Percentiles rank a stretch among this genome's conserved stretches.
Evolutionary conservation across 2,797 vertebrate genomes (phyloP).

Genomic region (Xenops minutus): DNA sequence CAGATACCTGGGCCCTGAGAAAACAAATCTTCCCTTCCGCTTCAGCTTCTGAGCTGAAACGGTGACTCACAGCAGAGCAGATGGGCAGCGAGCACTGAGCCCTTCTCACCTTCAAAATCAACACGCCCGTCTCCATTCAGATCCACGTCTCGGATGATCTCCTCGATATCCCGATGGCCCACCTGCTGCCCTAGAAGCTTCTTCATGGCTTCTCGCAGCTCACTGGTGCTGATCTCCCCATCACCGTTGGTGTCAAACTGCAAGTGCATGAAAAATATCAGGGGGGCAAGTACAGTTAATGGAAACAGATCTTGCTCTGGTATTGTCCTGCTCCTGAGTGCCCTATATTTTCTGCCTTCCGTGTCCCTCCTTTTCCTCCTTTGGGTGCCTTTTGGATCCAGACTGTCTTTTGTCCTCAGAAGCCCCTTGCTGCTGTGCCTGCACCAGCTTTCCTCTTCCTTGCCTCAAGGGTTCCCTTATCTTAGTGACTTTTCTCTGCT

Average conservation of each 20-base stretch:
- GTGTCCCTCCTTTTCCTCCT: background rate
- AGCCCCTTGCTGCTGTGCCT: background rate
- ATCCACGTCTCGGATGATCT: slow-evolving; percentile 95
- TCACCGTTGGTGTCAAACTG: slow-evolving; percentile 98
- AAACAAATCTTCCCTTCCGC: background rate
- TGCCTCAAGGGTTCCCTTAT: background rate
- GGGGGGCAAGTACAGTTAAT: background rate
- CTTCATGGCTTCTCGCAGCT: slow-evolving; percentile 96
- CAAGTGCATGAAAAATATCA: background rate
- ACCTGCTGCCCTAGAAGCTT: slow-evolving; percentile 97
- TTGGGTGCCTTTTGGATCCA: background rate
- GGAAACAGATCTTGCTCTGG: background rate
- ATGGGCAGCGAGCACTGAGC: accelerated
- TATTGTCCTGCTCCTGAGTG: background rate
- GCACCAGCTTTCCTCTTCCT: slow-evolving; percentile 1
- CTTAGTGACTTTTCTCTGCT: background rate
- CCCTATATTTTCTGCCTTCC: background rate
- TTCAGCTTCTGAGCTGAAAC: background rate
- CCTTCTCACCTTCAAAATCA: slow-evolving; percentile 93
- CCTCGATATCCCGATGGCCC: slow-evolving; percentile 94
- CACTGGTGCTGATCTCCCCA: slow-evolving; percentile 94
- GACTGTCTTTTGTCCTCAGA: background rate
- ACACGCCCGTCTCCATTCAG: slow-evolving; percentile 96
- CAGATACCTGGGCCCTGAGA: background rate
- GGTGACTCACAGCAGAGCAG: background rate